Conservation (phyloP, 2,888 invertebrate species). For the Drosophila mimetica region DNA sequence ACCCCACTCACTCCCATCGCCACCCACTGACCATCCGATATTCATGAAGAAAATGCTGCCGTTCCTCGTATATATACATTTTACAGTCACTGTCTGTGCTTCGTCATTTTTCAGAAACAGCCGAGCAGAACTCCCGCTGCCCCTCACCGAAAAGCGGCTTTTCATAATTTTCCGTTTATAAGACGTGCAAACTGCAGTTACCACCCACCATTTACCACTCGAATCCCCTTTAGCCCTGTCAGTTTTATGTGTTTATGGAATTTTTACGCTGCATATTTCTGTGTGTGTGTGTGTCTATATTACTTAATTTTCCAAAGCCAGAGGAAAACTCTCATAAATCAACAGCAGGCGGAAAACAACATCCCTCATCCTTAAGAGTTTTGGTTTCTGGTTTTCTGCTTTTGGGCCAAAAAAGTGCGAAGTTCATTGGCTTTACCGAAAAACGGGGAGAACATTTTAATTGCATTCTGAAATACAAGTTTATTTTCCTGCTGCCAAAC, state of each 20-base stretch:
- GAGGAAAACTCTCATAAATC: slow-evolving; percentile 69
- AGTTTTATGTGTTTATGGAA: slow-evolving; percentile 78
- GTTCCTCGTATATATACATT: slow-evolving; percentile 42
- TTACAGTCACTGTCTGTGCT: slow-evolving; percentile 62
- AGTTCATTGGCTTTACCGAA: slow-evolving; percentile 65
- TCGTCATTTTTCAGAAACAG: slow-evolving; percentile 74
- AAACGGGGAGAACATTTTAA: slow-evolving; percentile 61
- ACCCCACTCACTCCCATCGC: background rate
- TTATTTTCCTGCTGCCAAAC: slow-evolving; percentile 70
- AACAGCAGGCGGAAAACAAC: slow-evolving; percentile 64
- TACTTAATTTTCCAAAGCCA: slow-evolving; percentile 69
- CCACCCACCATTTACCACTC: slow-evolving; percentile 20
- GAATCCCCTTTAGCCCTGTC: slow-evolving; percentile 52
- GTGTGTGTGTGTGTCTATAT: slow-evolving; percentile 68
- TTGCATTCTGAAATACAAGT: slow-evolving; percentile 68
- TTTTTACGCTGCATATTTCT: slow-evolving; percentile 75
- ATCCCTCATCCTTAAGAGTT: slow-evolving; percentile 6
- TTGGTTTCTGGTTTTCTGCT: slow-evolving; percentile 5
- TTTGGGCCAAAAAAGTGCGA: slow-evolving; percentile 41
- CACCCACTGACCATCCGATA: slow-evolving; percentile 60
- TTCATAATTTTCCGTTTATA: slow-evolving; percentile 75
- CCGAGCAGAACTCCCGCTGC: slow-evolving; percentile 9
- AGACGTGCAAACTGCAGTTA: slow-evolving; percentile 74
- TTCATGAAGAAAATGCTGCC: slow-evolving; percentile 69
- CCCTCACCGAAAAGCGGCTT: slow-evolving; percentile 50